Percentiles rank a stretch among this genome's conserved stretches.
phyloP scores from a whole-genome alignment of 35 echinoderm and acorn worm species.

The Ophiothrix spiculata region DNA sequence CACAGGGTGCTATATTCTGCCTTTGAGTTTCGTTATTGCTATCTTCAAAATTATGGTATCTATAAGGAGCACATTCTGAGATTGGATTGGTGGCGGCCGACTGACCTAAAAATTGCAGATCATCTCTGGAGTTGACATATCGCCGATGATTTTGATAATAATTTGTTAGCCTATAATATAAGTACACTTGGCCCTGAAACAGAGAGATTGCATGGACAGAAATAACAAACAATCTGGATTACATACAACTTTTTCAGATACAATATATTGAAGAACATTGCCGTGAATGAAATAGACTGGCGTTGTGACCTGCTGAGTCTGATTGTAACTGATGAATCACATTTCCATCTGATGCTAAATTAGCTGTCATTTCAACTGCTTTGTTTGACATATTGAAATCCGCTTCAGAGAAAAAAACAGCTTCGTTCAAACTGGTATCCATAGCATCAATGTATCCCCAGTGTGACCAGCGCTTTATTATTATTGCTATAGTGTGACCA shows the following conservation, averaged over 20 bases:
- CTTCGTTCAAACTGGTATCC: too few relatives aligned
- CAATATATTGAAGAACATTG: too few relatives aligned
- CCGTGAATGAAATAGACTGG: too few relatives aligned
- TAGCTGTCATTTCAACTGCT: too few relatives aligned
- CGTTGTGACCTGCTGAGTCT: background rate
- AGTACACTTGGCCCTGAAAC: conserved; percentile 71
- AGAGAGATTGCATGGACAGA: background rate
- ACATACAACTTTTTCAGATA: too few relatives aligned
- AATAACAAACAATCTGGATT: background rate
- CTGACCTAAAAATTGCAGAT: conserved; percentile 78
- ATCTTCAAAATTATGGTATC: background rate
- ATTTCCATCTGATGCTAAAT: too few relatives aligned
- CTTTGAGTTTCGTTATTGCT: background rate
- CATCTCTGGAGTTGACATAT: conserved; percentile 94
- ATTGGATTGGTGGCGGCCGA: conserved; percentile 16
- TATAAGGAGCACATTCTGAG: conserved; percentile 64
- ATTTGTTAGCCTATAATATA: conserved; percentile 83
- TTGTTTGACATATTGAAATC: too few relatives aligned
- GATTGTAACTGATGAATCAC: too few relatives aligned
- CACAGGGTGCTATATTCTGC: conserved; percentile 70
- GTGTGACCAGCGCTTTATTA: too few relatives aligned
- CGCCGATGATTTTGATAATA: conserved; percentile 98
- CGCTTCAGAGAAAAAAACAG: too few relatives aligned
- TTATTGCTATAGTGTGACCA: too few relatives aligned
- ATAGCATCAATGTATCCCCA: too few relatives aligned